Evolutionary conservation across 2,888 invertebrate species (phyloP), one percentile per base, ranked within the genome.

Genomic region (Pterostichus niger): DNA sequence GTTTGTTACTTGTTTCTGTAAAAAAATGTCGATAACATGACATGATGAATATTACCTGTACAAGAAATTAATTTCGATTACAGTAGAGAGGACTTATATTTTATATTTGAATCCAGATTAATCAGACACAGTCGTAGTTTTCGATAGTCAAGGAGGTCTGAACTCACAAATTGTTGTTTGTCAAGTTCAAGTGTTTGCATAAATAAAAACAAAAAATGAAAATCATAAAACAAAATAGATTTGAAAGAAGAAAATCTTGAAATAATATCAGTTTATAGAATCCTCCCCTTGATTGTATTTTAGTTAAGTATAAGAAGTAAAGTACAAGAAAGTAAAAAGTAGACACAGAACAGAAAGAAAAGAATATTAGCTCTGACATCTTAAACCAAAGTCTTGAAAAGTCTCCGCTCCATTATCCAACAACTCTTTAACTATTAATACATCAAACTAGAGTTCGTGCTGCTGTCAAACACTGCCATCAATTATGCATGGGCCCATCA

Each of bases 391-490:
- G 44, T 71, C 68, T 71, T 71, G 68, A 46, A 46, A 71, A 71
- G 24, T 44, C 56, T 17, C 13, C 68, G 44, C 17, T 71, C 13
- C 68, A 71, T 71, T 71, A 71, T 71, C 68, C 75, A 54, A 35
- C 54, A 76, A 76, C 76, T 76, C 54, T 54, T 76, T 76, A 76
- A 76, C 54, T 76, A 76, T 76, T 76, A 76, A 76, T 76, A 76
- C 76, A 33, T 56, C 76, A 56, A 56, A 76, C 56, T 52, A 44
- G 13, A 56, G 76, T 76, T 40, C 76, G 68, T 54, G 49, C 31
- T 49, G 76, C 54, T 76, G 76, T 76, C 76, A 76, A 76, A 76
- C 49, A 56, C 54, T 31, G 17, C 49, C 56, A 76, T 76, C 56
- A 76, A 76, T 76, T 76, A 76, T 76, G 54, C 76, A 76, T 56